Percentiles rank a stretch among this genome's conserved stretches.
These are phyloP conservation scores for Pristionchus exspectatus DNA, from an alignment of 2,888 invertebrate species.

Conservation along the genomic window DNA sequence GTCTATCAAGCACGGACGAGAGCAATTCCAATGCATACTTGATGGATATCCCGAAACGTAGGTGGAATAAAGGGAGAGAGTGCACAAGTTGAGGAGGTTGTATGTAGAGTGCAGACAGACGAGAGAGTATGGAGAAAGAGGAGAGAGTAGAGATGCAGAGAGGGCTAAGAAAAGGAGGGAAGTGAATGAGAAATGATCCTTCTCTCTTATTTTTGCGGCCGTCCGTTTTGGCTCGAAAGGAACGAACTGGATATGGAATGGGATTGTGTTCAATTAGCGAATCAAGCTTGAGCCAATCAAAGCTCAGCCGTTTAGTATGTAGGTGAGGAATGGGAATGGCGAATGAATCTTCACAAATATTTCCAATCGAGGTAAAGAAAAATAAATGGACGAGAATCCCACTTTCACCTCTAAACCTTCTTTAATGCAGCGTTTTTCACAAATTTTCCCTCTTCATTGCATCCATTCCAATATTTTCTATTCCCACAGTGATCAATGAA, in stretches of 20 bases:
- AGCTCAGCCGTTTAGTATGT: neutral
- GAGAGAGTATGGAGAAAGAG: conserved; percentile 21
- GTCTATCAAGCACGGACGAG: neutral
- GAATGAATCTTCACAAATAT: neutral
- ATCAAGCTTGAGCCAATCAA: neutral
- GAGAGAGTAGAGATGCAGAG: conserved; percentile 23
- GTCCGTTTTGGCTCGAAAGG: neutral
- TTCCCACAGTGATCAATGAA: too few species aligned
- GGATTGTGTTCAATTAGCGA: neutral
- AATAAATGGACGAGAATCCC: too few species aligned
- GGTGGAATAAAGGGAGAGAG: neutral
- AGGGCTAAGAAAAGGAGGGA: neutral
- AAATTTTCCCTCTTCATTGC: too few species aligned
- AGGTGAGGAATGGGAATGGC: neutral
- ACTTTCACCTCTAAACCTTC: too few species aligned
- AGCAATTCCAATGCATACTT: conserved; percentile 33
- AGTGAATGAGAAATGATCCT: conserved; percentile 26
- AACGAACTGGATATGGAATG: conserved; percentile 15
- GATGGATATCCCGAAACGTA: conserved; percentile 40
- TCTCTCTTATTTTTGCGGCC: neutral
- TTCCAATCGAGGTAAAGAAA: neutral
- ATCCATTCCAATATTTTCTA: too few species aligned
- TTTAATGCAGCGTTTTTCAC: too few species aligned
- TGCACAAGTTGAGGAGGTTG: neutral
- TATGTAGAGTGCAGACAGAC: neutral